Percentiles rank a stretch among this genome's conserved stretches.
Conservation (phyloP, 2,113 vertebrate species). For the Hemiscyllium ocellatum region DNA sequence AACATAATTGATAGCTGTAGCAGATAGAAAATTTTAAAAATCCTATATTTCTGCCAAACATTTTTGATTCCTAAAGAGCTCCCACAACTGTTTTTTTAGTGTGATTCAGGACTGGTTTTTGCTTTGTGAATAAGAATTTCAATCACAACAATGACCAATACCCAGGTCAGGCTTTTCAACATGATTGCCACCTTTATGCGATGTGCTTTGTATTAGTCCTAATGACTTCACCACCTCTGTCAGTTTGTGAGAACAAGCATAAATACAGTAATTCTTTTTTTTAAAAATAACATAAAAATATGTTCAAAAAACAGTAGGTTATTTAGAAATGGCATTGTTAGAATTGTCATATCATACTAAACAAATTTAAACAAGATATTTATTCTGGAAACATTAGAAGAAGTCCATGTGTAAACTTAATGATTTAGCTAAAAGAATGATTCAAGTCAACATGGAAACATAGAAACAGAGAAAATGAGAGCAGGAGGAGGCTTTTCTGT, state of each 20-base stretch:
- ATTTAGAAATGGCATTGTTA: background rate
- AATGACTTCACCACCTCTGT: background rate
- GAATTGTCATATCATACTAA: background rate
- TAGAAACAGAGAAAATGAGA: too few species aligned
- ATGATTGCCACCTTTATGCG: background rate
- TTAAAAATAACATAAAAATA: background rate
- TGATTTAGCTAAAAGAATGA: background rate
- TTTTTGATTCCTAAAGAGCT: background rate
- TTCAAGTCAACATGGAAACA: background rate
- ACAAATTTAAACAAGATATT: background rate
- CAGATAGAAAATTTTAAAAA: background rate
- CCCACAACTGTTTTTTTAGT: background rate
- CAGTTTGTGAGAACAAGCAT: background rate
- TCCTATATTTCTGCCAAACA: background rate
- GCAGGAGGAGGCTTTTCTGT: too few species aligned
- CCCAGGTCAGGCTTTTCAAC: background rate
- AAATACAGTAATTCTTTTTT: background rate
- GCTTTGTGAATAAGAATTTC: background rate
- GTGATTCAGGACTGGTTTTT: background rate
- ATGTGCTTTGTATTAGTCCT: background rate
- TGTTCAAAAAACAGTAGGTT: background rate
- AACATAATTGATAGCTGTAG: background rate
- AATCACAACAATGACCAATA: background rate
- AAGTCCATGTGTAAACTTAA: background rate
- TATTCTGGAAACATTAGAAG: background rate